These are phyloP conservation scores for Corythornis madagascariensis DNA, from an alignment of 2,113 vertebrate genomes.

Conservation along the genomic window DNA sequence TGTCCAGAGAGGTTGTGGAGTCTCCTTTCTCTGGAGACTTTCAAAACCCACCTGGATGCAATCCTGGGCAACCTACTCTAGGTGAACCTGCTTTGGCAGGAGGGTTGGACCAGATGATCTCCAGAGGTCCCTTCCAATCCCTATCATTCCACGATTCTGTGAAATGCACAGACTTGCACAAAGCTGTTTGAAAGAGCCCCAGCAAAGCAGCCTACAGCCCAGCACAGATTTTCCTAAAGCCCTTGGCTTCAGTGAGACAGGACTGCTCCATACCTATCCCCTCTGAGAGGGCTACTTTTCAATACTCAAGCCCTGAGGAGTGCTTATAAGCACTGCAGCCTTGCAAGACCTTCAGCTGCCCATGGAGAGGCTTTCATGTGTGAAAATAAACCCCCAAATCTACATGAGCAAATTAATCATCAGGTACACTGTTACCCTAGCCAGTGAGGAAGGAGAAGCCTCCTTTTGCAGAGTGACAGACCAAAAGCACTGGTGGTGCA, in stretches of 20 bases:
- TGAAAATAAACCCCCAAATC: neutral
- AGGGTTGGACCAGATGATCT: neutral
- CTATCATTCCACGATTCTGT: neutral
- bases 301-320: neutral
- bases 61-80: neutral
- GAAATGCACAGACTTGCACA: neutral
- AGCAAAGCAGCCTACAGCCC: neutral
- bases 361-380: neutral
- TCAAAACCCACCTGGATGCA: neutral
- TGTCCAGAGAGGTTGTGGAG: neutral
- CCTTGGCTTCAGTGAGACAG: neutral
- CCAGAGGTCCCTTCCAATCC: neutral
- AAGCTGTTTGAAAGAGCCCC: neutral
- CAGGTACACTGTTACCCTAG: accelerated
- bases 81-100: neutral
- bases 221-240: neutral
- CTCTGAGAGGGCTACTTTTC: neutral
- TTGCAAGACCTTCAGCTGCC: neutral
- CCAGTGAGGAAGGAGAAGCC: neutral
- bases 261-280: neutral
- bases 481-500: neutral
- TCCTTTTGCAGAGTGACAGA: neutral
- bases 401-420: neutral
- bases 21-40: neutral
- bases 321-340: neutral